These are phyloP conservation scores for Cheirogaleus medius DNA, from an alignment of 2,113 vertebrate species.

Conservation along the genomic window DNA sequence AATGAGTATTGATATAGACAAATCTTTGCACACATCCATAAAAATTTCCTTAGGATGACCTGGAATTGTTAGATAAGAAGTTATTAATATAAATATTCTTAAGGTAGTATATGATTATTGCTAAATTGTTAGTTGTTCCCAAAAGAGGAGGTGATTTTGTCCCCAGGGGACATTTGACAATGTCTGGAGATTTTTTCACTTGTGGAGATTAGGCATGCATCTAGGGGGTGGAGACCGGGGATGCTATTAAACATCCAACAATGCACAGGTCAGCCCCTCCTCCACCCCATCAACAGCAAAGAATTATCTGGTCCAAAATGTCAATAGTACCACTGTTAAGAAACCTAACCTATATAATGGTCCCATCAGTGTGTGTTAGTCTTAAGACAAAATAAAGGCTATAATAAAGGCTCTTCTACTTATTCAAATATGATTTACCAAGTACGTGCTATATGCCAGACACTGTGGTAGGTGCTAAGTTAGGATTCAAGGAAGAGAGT, in stretches of 20 bases:
- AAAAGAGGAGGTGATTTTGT: not conserved
- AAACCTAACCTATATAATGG: not conserved
- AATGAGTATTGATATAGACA: slow-evolving; percentile 19
- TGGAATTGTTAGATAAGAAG: not conserved
- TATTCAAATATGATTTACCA: not conserved
- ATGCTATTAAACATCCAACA: not conserved
- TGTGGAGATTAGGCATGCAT: not conserved
- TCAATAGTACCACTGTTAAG: not conserved
- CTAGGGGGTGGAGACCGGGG: not conserved
- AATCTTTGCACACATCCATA: not conserved
- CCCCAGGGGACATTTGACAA: not conserved
- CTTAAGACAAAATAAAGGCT: slow-evolving; percentile 17
- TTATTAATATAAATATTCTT: not conserved
- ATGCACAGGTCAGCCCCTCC: not conserved
- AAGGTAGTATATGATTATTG: not conserved
- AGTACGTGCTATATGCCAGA: not conserved
- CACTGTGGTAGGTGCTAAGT: not conserved
- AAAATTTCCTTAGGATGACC: not conserved
- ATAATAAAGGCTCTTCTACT: not conserved
- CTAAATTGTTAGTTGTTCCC: not conserved
- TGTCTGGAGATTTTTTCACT: not conserved
- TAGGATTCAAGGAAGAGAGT: not conserved
- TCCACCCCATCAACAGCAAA: not conserved
- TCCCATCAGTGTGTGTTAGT: not conserved
- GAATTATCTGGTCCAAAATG: not conserved